These are phyloP conservation scores for Harpalus rufipes DNA, from an alignment of 2,888 invertebrate species.

Conservation along the genomic window DNA sequence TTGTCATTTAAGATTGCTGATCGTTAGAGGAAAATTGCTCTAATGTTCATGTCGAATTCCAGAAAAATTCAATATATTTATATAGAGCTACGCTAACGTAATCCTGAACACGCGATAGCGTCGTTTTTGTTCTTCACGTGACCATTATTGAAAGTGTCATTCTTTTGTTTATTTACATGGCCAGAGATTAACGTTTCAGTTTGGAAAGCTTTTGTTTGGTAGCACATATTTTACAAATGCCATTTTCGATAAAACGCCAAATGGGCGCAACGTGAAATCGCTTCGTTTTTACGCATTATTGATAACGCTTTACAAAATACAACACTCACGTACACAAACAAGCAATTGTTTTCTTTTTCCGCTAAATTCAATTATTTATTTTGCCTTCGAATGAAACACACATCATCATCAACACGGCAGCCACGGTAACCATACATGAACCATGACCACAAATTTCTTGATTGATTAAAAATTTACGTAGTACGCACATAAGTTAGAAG, in stretches of 20 bases:
- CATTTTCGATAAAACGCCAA: slow-evolving; percentile 47
- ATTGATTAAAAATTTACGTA: no score
- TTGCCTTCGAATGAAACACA: neutral
- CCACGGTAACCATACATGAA: no score
- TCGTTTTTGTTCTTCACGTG: slow-evolving; percentile 56
- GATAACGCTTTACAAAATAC: slow-evolving; percentile 51
- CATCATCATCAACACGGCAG: neutral
- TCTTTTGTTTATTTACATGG: slow-evolving; percentile 46
- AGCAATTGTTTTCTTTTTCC: slow-evolving; percentile 23
- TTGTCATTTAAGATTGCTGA: slow-evolving; percentile 34
- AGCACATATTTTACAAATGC: slow-evolving; percentile 50
- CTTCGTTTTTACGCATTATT: slow-evolving; percentile 54
- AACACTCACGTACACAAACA: slow-evolving; percentile 29
- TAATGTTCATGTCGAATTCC: slow-evolving; percentile 40
- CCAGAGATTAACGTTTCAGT: slow-evolving; percentile 51
- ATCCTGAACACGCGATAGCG: slow-evolving; percentile 51
- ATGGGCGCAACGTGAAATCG: slow-evolving; percentile 50
- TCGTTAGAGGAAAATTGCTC: slow-evolving; percentile 9
- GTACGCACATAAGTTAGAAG: no score
- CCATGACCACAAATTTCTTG: no score
- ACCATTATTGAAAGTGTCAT: slow-evolving; percentile 54
- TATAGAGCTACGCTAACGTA: slow-evolving; percentile 29
- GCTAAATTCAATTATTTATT: neutral
- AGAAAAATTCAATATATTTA: slow-evolving; percentile 52
- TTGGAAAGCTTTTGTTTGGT: slow-evolving; percentile 46